A percentile compares a stretch with the other conserved stretches of the same genome.
phyloP scores from a whole-genome alignment of 2,113 vertebrate genomes.

The Ranitomeya variabilis region DNA sequence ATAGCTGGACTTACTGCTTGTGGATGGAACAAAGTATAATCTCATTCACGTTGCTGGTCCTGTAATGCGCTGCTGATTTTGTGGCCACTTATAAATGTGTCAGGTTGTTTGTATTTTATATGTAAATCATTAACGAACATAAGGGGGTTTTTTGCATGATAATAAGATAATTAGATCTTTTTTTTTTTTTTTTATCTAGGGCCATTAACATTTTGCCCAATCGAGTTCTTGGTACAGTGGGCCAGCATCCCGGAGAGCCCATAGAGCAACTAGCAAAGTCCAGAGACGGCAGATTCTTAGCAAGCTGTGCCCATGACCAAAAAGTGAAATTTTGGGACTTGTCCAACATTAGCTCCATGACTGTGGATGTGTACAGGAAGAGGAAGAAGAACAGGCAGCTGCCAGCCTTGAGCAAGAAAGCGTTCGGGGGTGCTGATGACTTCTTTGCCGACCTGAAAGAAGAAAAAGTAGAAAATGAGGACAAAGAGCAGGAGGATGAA shows the following conservation, averaged over 20 bases:
- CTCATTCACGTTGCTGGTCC: too few relatives aligned
- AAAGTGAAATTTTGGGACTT: constrained; percentile 94
- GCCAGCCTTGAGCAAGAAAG: constrained; percentile 84
- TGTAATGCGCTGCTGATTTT: too few relatives aligned
- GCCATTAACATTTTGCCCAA: constrained; percentile 89
- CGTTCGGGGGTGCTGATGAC: constrained; percentile 76
- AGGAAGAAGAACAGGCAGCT: constrained; percentile 82
- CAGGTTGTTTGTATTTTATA: neutral
- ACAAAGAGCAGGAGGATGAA: constrained; percentile 25
- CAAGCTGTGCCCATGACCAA: constrained; percentile 90
- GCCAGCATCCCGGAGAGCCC: constrained; percentile 88
- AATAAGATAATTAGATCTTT: neutral
- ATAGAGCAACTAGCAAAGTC: constrained; percentile 84
- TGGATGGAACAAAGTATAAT: too few relatives aligned
- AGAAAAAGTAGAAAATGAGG: constrained; percentile 51
- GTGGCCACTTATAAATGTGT: neutral
- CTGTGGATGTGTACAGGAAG: constrained; percentile 84
- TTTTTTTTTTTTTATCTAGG: constrained; percentile 66
- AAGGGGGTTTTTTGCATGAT: neutral
- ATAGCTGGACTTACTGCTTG: too few relatives aligned
- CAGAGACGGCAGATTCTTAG: constrained; percentile 76
- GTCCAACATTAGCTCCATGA: constrained; percentile 69
- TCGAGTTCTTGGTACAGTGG: constrained; percentile 88
- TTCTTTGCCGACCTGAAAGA: constrained; percentile 83
- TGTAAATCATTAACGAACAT: neutral